Evolutionary conservation across 2,888 invertebrate species (phyloP).

Genomic region (Ametastegia equiseti): DNA sequence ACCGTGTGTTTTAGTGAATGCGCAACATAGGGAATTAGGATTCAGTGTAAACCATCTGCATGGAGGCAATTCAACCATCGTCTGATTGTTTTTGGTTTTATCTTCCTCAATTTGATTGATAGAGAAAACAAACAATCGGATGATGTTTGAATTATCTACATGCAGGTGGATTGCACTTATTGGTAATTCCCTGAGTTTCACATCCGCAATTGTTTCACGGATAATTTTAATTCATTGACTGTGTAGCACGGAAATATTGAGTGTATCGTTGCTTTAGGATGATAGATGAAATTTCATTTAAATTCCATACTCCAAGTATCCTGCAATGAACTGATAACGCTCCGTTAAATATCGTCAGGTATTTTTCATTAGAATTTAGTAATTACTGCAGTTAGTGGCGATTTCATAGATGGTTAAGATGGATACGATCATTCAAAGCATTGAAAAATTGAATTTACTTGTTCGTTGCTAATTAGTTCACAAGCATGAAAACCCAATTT

Average conservation of each 20-base stretch:
- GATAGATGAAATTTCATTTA: not conserved
- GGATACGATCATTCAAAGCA: not conserved
- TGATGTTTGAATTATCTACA: no score
- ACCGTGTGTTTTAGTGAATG: no score
- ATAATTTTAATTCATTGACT: not conserved
- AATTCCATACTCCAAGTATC: not conserved
- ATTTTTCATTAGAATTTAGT: not conserved
- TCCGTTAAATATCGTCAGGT: not conserved
- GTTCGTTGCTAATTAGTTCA: not conserved
- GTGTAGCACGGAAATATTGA: not conserved
- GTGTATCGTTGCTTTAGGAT: not conserved
- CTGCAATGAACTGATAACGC: not conserved
- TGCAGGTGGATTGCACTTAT: no score
- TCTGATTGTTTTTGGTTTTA: no score
- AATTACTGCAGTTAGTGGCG: not conserved
- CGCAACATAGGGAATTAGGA: no score
- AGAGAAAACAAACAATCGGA: no score
- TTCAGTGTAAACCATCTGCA: no score
- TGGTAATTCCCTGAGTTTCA: not conserved
- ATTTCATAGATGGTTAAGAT: not conserved
- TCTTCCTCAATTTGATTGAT: no score
- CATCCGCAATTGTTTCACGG: not conserved
- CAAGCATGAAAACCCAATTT: conserved; percentile 17
- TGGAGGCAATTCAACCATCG: no score
- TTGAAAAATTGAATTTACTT: not conserved